A percentile compares a stretch with the other conserved stretches of the same genome.
These are phyloP conservation scores for Paracanthobrama guichenoti DNA, from an alignment of 2,113 vertebrate species.

Conservation along the genomic window DNA sequence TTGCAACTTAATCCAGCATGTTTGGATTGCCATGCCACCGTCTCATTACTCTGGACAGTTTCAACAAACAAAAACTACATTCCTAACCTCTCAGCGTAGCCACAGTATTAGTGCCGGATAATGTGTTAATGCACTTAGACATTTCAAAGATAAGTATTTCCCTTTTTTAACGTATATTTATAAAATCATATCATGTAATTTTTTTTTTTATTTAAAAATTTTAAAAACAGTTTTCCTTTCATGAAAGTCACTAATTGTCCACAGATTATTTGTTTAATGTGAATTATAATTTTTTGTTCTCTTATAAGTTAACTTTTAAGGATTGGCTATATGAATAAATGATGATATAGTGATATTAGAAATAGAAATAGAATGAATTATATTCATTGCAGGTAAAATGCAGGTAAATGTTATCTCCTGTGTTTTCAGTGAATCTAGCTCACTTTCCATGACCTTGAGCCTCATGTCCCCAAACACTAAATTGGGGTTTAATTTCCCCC, in stretches of 20 bases:
- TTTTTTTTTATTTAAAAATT: too few species aligned
- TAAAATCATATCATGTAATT: not conserved
- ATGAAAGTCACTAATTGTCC: too few species aligned
- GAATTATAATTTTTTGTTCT: too few species aligned
- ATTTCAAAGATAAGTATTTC: not conserved
- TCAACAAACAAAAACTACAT: slow-evolving; percentile 58
- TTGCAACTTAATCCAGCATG: slow-evolving; percentile 48
- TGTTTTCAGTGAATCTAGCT: slow-evolving; percentile 2
- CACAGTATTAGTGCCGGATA: not conserved
- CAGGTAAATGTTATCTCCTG: not conserved
- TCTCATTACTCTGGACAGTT: slow-evolving; percentile 66
- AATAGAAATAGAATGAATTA: too few species aligned
- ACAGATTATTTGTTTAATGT: not conserved
- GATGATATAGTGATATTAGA: too few species aligned
- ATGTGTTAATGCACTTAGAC: too few species aligned
- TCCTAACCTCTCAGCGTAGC: slow-evolving; percentile 37
- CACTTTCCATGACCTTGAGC: slow-evolving; percentile 70
- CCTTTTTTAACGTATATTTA: not conserved
- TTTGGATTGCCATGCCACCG: slow-evolving; percentile 34
- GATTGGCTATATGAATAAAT: too few species aligned
- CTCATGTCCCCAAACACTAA: slow-evolving; percentile 65
- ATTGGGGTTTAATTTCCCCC: slow-evolving; percentile 73
- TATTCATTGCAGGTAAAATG: not conserved
- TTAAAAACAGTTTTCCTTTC: too few species aligned
- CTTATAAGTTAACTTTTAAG: too few species aligned